Conservation (phyloP, 1,140 invertebrate genomes). For the Caenorhabditis remanei region DNA sequence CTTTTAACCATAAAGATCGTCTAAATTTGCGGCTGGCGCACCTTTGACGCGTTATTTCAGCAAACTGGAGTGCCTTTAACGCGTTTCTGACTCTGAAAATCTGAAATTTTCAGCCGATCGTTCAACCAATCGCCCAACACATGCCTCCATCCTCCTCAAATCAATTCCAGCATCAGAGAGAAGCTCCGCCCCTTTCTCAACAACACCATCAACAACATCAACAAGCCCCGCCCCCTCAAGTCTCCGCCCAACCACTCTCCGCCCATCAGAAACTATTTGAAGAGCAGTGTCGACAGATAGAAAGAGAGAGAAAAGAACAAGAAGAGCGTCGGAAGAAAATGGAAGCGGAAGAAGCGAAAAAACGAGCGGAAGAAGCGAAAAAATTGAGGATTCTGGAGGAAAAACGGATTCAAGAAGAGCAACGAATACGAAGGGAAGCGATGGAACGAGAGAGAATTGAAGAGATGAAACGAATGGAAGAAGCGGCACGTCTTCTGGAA, state of each 20-base stretch:
- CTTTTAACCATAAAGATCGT: too few species aligned
- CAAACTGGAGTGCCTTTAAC: too few species aligned
- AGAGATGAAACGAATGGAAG: conserved; percentile 12
- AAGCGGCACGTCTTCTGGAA: conserved; percentile 31
- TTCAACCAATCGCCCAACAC: conserved; percentile 16
- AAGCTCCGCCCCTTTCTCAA: conserved; percentile 6
- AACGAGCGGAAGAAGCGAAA: conserved; percentile 55
- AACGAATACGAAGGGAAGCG: conserved; percentile 43
- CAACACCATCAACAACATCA: conserved; percentile 52
- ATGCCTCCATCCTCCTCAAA: neutral
- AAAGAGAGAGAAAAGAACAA: conserved; percentile 61
- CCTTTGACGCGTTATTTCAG: too few species aligned
- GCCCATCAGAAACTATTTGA: conserved; percentile 46
- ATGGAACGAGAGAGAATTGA: conserved; percentile 33
- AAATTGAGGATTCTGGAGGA: conserved; percentile 35
- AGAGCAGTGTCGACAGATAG: conserved; percentile 51
- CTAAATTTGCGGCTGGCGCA: too few species aligned
- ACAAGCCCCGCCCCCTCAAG: conserved; percentile 8
- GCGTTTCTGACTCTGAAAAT: too few species aligned
- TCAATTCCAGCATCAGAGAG: conserved; percentile 49
- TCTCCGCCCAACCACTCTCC: neutral
- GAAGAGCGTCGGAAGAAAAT: conserved; percentile 47
- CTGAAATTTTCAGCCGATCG: neutral
- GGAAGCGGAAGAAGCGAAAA: conserved; percentile 25
- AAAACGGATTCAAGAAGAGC: conserved; percentile 34